phyloP scores from a whole-genome alignment of 2,113 vertebrate genomes.

The Xiphias gladius region DNA sequence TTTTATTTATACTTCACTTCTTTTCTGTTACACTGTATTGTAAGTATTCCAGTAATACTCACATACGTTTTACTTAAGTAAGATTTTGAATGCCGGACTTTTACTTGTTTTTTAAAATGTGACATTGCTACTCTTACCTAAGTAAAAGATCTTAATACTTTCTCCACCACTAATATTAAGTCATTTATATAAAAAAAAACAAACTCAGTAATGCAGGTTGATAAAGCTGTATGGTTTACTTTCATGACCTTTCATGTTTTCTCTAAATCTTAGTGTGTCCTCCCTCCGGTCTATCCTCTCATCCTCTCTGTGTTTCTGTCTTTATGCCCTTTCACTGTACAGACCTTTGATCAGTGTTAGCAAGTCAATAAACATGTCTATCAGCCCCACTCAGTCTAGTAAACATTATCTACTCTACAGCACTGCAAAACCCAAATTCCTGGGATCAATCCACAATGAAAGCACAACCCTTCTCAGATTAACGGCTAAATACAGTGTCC shows the following conservation, averaged over 20 bases:
- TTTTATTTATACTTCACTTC: too few species aligned
- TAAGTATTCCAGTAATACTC: too few species aligned
- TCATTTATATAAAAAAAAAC: background rate
- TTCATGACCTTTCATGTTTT: too few species aligned
- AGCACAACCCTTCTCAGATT: too few species aligned
- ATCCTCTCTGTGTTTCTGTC: background rate
- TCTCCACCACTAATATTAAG: background rate
- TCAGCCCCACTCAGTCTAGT: background rate
- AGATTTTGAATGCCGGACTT: too few species aligned
- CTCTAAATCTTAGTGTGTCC: background rate
- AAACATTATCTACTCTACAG: background rate
- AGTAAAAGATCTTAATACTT: too few species aligned
- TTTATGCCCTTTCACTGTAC: background rate
- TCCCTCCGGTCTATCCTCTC: too few species aligned
- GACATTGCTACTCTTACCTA: too few species aligned
- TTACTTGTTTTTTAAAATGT: too few species aligned
- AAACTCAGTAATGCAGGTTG: background rate
- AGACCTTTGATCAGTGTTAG: slow-evolving; percentile 53
- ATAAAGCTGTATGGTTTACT: background rate
- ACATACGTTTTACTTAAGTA: too few species aligned
- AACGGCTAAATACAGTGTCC: too few species aligned
- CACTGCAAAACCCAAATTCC: background rate
- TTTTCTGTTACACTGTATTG: too few species aligned
- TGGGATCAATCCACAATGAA: background rate
- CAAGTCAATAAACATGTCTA: slow-evolving; percentile 36